These are phyloP conservation scores for Guaruba guarouba DNA, from an alignment of 2,113 vertebrate species.

Conservation along the genomic window DNA sequence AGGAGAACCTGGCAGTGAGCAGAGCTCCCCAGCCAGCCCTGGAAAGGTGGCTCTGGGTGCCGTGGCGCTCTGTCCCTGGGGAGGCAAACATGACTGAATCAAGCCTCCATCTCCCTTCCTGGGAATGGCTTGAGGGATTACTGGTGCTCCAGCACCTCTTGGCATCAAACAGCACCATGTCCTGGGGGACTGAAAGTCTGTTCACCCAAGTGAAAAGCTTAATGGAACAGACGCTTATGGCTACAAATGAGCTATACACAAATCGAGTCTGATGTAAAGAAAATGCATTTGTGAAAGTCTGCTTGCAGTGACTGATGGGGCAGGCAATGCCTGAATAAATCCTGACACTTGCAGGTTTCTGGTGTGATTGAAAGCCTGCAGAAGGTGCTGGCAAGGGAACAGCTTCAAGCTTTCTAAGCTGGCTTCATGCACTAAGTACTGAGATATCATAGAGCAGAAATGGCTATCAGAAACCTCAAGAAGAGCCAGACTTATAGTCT, in stretches of 20 bases:
- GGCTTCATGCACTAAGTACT: background rate
- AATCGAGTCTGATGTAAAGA: background rate
- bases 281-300: background rate
- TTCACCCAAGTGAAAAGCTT: background rate
- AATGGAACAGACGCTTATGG: background rate
- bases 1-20: background rate
- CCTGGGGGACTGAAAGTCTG: background rate
- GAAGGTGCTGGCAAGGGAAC: background rate
- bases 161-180: fast-evolving
- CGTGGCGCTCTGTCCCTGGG: background rate
- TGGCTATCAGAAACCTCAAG: background rate
- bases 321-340: background rate
- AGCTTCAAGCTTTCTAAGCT: background rate
- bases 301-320: background rate
- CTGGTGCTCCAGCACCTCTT: background rate
- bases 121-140: background rate
- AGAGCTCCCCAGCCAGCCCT: background rate
- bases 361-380: background rate
- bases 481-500: background rate
- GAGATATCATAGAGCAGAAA: background rate
- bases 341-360: background rate
- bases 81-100: fast-evolving
- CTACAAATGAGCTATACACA: background rate
- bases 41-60: background rate
- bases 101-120: background rate